Evolutionary conservation across 2,113 vertebrate genomes (phyloP), one percentile per base, ranked within the genome.

Genomic region (Alethe castanea): DNA sequence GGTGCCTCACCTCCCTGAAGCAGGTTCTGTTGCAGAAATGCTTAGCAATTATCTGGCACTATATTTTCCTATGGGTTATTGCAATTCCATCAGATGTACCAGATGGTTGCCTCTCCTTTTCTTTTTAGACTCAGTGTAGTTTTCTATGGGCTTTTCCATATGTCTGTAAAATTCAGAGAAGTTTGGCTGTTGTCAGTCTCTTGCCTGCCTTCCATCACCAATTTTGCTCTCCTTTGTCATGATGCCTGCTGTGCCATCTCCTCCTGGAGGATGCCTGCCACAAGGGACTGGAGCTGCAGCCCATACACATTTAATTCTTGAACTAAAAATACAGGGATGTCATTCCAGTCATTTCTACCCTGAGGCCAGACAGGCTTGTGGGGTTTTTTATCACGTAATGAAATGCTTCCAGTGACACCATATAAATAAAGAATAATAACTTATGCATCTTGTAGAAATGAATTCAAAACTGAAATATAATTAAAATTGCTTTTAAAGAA

Each of bases 251-350:
- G 47, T 92, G 65, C 70, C 77, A 60, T 69, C 66, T 92, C 40
- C 35, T 95, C 45, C 56, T 81, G 73, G 71, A 80, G 71, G 56
- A 76, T 81, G 42, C 35, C 44, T 84, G 89, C 90, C 86, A 33
- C 85, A 22, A 62, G 91, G 52, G 90, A 92, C 80, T 45, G 12
- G 62, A 95, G 73, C 67, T 90, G 36, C 56, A 91, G 90, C 72
- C 87, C 73, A 44, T 96, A 67, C 53, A 57, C 81, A 82, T 87
- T 92, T 85, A 94, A 96, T 94, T 94, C 74, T 92, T 12, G 3
- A 96, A 73, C 92, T 96, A 74, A 96, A 96, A 94, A 95, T 94
- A 84, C 80, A 67, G 77, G 94, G 48, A 91, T 96, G 96, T 96
- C 95, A 96, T 86, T 92, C 48, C 73, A 94, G 91, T 94, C 95